Conservation (phyloP, 2,888 invertebrate genomes). For the Melanostoma mellinum region DNA sequence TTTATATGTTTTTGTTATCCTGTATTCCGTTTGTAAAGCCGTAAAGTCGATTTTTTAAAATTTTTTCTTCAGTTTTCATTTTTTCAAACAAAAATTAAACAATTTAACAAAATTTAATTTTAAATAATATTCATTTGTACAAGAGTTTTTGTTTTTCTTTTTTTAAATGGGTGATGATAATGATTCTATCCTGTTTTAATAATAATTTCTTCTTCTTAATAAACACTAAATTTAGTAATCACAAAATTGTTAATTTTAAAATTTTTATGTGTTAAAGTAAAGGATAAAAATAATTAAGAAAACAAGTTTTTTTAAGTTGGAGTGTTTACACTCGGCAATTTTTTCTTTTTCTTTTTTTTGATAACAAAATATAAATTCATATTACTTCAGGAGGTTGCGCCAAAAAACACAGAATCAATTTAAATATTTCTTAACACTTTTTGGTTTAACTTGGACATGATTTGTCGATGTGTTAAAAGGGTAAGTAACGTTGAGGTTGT, state of each 20-base stretch:
- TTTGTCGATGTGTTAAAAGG: constrained; percentile 49
- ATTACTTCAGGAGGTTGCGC: constrained; percentile 59
- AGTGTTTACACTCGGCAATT: constrained; percentile 65
- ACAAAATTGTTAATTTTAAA: constrained; percentile 64
- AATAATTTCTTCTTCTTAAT: constrained; percentile 26
- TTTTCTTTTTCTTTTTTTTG: constrained; percentile 16
- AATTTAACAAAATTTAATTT: constrained; percentile 60
- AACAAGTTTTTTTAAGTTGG: constrained; percentile 39
- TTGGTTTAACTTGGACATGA: constrained; percentile 57
- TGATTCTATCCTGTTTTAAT: constrained; percentile 44
- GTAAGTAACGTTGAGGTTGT: constrained; percentile 39
- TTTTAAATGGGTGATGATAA: constrained; percentile 45
- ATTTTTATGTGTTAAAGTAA: constrained; percentile 48
- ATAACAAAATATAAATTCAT: constrained; percentile 55
- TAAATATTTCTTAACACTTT: constrained; percentile 35
- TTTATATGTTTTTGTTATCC: constrained; percentile 70
- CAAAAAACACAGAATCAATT: constrained; percentile 39
- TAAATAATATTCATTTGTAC: constrained; percentile 66
- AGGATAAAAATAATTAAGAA: constrained; percentile 38
- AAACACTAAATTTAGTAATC: constrained; percentile 71
- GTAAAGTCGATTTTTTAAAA: constrained; percentile 57
- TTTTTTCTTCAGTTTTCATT: constrained; percentile 29
- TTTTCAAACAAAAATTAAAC: constrained; percentile 39
- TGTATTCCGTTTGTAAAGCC: constrained; percentile 73
- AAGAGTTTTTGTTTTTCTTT: constrained; percentile 45